phyloP scores from a whole-genome alignment of 1,140 invertebrate genomes.

The Philotrypesis tridentata region DNA sequence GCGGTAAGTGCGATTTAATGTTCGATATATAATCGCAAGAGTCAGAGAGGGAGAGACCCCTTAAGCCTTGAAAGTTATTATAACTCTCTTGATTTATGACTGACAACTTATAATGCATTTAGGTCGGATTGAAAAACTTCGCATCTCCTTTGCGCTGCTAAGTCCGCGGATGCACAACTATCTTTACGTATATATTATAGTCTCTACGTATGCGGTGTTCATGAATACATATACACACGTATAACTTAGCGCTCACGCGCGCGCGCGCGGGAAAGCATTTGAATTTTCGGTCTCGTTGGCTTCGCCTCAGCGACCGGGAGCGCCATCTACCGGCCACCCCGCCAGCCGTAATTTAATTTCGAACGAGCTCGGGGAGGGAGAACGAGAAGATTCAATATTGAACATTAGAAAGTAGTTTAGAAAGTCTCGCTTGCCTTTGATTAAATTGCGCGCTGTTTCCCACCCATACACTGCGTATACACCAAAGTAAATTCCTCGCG shows the following conservation, averaged over 20 bases:
- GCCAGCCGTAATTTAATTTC: neutral
- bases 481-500: neutral
- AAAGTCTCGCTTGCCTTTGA: neutral
- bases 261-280: neutral
- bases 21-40: slow-evolving; percentile 8
- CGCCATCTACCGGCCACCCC: neutral
- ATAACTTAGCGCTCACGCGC: neutral
- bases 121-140: neutral
- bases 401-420: slow-evolving; percentile 14
- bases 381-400: neutral
- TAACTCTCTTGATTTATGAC: slow-evolving; percentile 25
- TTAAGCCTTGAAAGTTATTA: slow-evolving; percentile 6
- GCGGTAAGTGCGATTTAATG: slow-evolving; percentile 36
- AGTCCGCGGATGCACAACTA: too few relatives aligned
- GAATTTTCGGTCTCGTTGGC: neutral
- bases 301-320: neutral
- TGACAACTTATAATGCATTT: slow-evolving; percentile 27
- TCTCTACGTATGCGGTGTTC: too few relatives aligned
- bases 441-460: neutral
- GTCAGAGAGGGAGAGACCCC: neutral
- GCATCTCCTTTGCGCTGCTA: too few relatives aligned
- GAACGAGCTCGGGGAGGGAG: neutral
- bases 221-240: too few relatives aligned
- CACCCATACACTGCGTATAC: neutral
- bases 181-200: too few relatives aligned